Conservation (phyloP, 2,888 invertebrate genomes). For the Troides aeacus region DNA sequence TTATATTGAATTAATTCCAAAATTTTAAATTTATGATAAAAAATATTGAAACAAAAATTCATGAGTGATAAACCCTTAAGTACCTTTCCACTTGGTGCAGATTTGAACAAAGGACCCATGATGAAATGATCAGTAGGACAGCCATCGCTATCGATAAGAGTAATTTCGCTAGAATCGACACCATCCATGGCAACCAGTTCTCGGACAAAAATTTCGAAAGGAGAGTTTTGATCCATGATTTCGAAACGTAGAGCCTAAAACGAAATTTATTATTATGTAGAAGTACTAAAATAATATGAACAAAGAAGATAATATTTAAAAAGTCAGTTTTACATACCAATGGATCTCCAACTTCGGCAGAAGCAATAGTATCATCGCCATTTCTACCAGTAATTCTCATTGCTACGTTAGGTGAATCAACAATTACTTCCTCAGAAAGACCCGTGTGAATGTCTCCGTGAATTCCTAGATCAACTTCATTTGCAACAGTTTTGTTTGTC, state of each 20-base stretch:
- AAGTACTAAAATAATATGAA: slow-evolving; percentile 1
- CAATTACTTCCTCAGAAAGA: slow-evolving; percentile 93
- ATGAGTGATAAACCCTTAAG: background rate
- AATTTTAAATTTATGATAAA: background rate
- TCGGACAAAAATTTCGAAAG: slow-evolving; percentile 96
- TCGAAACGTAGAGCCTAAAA: slow-evolving; percentile 90
- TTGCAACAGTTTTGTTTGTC: slow-evolving; percentile 95
- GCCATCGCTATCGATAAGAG: slow-evolving; percentile 93
- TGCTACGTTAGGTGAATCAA: slow-evolving; percentile 96
- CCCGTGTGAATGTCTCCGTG: slow-evolving; percentile 93
- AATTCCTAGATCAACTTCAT: slow-evolving; percentile 94
- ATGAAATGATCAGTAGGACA: slow-evolving; percentile 97
- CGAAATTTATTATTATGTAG: slow-evolving; percentile 46
- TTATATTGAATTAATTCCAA: too few species aligned
- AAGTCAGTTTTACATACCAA: slow-evolving; percentile 62
- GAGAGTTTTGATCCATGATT: slow-evolving; percentile 94
- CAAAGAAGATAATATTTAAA: slow-evolving; percentile 6
- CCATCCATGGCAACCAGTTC: slow-evolving; percentile 97
- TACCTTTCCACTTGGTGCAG: slow-evolving; percentile 88
- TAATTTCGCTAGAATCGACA: slow-evolving; percentile 94
- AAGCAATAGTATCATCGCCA: slow-evolving; percentile 90
- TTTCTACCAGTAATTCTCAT: slow-evolving; percentile 94
- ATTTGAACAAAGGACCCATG: slow-evolving; percentile 95
- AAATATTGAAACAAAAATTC: background rate
- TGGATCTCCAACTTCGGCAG: slow-evolving; percentile 96